Evolutionary conservation across 1,140 invertebrate genomes (phyloP).

Genomic region (Drosophila murphyi): DNA sequence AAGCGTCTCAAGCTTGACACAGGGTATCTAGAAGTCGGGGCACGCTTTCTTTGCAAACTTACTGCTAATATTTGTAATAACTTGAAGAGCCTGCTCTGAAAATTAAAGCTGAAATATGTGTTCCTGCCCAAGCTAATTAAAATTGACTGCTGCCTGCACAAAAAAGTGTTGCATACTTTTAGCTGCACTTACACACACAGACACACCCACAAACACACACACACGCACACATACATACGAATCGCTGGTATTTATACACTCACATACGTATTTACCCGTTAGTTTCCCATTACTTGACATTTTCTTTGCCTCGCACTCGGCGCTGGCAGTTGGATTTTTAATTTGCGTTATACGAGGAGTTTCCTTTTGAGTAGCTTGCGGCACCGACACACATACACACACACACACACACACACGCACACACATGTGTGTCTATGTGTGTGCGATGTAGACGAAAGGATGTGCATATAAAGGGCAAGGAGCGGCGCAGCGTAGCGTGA

Average conservation of each 20-base stretch:
- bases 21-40: background rate
- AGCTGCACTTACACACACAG: conserved; percentile 25
- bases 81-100: conserved; percentile 8
- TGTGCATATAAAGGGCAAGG: conserved; percentile 52
- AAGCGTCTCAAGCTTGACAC: background rate
- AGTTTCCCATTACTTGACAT: conserved; percentile 76
- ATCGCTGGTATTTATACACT: conserved; percentile 28
- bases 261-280: conserved; percentile 55
- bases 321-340: conserved; percentile 74
- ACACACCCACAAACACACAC: conserved; percentile 15
- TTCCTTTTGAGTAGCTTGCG: conserved; percentile 75
- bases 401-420: conserved; percentile 44
- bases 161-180: conserved; percentile 54
- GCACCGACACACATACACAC: conserved; percentile 37
- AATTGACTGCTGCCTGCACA: conserved; percentile 30
- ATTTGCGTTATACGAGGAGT: conserved; percentile 81
- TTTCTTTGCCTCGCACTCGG: conserved; percentile 59
- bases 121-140: conserved; percentile 40
- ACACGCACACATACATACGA: background rate
- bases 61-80: background rate
- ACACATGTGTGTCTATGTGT: background rate
- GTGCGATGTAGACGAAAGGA: conserved; percentile 39
- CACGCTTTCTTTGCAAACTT: background rate
- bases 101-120: conserved; percentile 23
- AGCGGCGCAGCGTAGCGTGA: conserved; percentile 69